A percentile compares a stretch with the other conserved stretches of the same genome.
These are phyloP conservation scores for Andrena camellia DNA, from an alignment of 2,888 invertebrate species.

Conservation along the genomic window DNA sequence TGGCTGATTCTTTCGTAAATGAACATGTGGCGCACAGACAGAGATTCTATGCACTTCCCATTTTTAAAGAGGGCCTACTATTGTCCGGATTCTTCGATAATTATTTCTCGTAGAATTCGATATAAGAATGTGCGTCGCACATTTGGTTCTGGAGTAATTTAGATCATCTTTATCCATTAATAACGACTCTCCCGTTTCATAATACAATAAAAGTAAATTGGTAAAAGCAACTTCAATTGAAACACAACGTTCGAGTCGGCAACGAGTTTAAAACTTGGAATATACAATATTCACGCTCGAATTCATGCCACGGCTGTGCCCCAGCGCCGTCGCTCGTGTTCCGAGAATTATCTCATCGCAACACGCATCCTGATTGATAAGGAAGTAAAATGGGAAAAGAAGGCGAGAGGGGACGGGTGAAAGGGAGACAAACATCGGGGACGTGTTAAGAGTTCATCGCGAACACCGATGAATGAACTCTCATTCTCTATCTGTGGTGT, in stretches of 20 bases:
- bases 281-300: constrained; percentile 45
- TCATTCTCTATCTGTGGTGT: constrained; percentile 19
- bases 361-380: constrained; percentile 71
- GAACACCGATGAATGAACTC: constrained; percentile 61
- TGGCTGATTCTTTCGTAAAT: constrained; percentile 60
- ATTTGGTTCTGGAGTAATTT: not conserved
- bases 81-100: not conserved
- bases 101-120: not conserved
- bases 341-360: constrained; percentile 69
- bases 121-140: not conserved
- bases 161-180: not conserved
- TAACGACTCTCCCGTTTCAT: not conserved
- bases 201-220: not conserved
- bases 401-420: constrained; percentile 19
- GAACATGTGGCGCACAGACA: constrained; percentile 72
- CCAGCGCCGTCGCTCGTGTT: constrained; percentile 40
- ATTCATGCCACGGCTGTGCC: constrained; percentile 14
- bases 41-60: constrained; percentile 27
- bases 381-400: constrained; percentile 51
- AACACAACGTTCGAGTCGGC: not conserved
- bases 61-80: constrained; percentile 18
- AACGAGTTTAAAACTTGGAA: not conserved
- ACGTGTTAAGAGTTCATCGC: constrained; percentile 70
- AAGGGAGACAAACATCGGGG: constrained; percentile 49
- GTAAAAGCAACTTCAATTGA: not conserved